These are phyloP conservation scores for Pseudochromis fuscus DNA, from an alignment of 2,797 vertebrate species.

Conservation along the genomic window DNA sequence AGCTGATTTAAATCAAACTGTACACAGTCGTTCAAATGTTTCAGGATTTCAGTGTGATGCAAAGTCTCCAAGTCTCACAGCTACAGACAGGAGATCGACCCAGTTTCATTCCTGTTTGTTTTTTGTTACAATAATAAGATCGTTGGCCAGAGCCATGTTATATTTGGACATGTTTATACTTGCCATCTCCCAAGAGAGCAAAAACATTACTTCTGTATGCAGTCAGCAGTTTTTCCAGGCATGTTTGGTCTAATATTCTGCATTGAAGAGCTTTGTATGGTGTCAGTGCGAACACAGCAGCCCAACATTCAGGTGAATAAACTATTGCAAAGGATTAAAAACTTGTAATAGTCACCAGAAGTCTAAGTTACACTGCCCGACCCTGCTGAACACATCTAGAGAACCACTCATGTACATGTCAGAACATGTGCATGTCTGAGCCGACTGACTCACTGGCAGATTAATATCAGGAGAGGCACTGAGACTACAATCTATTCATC, in stretches of 20 bases:
- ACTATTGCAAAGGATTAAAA: too few relatives aligned
- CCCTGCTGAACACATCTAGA: background rate
- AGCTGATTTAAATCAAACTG: constrained; percentile 17
- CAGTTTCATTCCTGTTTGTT: constrained; percentile 22
- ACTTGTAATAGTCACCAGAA: background rate
- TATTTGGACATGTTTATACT: constrained; percentile 57
- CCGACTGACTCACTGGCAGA: constrained; percentile 25
- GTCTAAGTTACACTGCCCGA: background rate
- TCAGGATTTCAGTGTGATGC: too few relatives aligned
- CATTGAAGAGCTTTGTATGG: constrained; percentile 9
- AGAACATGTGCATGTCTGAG: constrained; percentile 1
- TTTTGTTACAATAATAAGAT: constrained; percentile 12
- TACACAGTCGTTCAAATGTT: constrained; percentile 6
- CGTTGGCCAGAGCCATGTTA: constrained; percentile 28
- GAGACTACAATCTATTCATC: background rate
- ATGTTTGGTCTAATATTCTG: constrained; percentile 32
- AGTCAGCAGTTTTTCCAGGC: constrained; percentile 1
- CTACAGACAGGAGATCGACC: background rate
- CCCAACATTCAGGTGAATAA: background rate
- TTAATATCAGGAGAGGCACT: constrained; percentile 13
- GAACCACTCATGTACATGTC: constrained; percentile 2
- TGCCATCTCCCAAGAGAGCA: constrained; percentile 7
- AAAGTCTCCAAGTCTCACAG: background rate
- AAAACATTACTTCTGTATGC: constrained; percentile 35
- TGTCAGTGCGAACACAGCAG: background rate